Evolutionary conservation across 2,113 vertebrate species (phyloP).

Genomic region (Notechis scutatus): DNA sequence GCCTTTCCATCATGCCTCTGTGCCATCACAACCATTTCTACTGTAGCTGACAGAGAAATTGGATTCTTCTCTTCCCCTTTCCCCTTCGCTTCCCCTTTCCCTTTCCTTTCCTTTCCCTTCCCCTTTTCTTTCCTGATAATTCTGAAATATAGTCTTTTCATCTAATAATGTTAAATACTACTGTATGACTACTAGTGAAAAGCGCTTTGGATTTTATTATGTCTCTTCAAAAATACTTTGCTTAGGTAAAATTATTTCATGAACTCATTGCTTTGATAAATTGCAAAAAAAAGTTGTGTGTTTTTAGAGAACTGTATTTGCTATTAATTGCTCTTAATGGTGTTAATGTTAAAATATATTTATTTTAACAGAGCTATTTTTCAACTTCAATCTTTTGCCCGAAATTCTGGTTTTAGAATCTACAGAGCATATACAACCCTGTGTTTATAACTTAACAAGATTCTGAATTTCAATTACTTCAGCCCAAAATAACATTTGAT

Average conservation of each 20-base stretch:
- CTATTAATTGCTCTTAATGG: slow-evolving; percentile 14
- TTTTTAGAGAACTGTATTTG: background rate
- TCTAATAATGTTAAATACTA: background rate
- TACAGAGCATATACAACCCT: slow-evolving; percentile 35
- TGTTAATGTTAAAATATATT: slow-evolving; percentile 45
- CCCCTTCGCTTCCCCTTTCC: too few species aligned
- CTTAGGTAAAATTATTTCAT: slow-evolving; percentile 1
- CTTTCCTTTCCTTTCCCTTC: too few species aligned
- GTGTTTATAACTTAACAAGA: slow-evolving; percentile 60
- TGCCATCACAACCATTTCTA: background rate
- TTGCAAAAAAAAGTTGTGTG: background rate
- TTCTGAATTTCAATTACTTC: slow-evolving; percentile 41
- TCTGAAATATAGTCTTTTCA: background rate
- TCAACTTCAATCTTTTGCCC: slow-evolving; percentile 34
- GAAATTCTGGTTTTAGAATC: background rate
- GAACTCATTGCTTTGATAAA: background rate
- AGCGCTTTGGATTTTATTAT: background rate
- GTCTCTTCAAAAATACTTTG: background rate
- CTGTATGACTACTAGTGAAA: background rate
- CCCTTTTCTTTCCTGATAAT: background rate
- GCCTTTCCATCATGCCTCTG: background rate
- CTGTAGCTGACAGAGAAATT: background rate
- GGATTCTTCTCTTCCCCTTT: background rate
- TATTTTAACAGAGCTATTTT: slow-evolving; percentile 51
- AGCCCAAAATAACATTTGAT: slow-evolving; percentile 59